Evolutionary conservation across 1,140 invertebrate genomes (phyloP).

Genomic region (Globodera rostochiensis): DNA sequence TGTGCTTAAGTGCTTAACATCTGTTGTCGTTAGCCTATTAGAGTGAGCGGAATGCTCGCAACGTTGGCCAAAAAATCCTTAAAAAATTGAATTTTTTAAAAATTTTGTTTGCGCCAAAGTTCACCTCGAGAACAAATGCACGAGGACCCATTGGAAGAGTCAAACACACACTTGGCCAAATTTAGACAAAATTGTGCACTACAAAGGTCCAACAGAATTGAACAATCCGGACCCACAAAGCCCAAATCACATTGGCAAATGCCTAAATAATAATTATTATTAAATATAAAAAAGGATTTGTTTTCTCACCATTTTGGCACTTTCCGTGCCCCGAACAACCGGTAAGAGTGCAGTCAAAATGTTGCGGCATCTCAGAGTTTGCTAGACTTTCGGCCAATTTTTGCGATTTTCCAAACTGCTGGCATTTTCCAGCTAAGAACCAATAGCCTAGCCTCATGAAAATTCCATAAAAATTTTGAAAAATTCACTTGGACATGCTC

Average conservation of each 20-base stretch:
- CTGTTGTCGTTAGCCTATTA: neutral
- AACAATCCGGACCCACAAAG: conserved; percentile 40
- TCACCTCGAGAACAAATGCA: conserved; percentile 36
- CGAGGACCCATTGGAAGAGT: neutral
- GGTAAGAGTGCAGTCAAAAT: neutral
- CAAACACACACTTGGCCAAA: conserved; percentile 35
- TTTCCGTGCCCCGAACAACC: neutral
- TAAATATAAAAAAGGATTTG: neutral
- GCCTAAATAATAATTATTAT: conserved; percentile 8
- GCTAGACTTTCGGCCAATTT: neutral
- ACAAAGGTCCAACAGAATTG: conserved; percentile 39
- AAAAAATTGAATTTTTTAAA: no score
- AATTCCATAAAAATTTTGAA: neutral
- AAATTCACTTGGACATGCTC: conserved; percentile 16
- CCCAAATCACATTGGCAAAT: conserved; percentile 35
- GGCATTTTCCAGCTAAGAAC: neutral
- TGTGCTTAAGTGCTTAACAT: neutral
- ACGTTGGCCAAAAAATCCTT: conserved; percentile 3
- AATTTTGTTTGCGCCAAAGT: neutral
- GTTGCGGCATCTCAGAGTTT: neutral
- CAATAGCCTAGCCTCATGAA: neutral
- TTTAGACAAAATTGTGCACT: conserved; percentile 41
- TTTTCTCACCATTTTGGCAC: neutral
- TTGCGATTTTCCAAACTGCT: neutral
- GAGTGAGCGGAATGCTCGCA: neutral